These are phyloP conservation scores for Alviniconcha marisindica DNA, from an alignment of 1,140 invertebrate species.

Conservation along the genomic window DNA sequence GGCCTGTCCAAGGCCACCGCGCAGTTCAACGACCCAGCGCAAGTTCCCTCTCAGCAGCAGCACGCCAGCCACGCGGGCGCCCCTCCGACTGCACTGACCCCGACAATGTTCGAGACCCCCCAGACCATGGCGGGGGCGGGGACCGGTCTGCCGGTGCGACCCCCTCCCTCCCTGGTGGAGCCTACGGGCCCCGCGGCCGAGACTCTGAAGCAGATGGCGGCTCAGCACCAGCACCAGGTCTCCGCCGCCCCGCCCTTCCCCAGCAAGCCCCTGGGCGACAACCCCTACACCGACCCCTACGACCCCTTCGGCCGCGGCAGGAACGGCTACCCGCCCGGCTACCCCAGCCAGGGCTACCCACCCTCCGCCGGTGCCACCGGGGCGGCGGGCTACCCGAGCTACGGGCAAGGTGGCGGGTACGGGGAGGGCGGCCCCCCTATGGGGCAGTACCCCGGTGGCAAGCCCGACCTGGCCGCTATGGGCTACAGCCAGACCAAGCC, in stretches of 20 bases:
- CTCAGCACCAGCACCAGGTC: slow-evolving; percentile 94
- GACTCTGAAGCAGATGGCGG: slow-evolving; percentile 96
- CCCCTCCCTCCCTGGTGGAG: slow-evolving; percentile 45
- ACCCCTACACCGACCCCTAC: slow-evolving; percentile 46
- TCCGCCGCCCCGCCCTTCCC: slow-evolving; percentile 73
- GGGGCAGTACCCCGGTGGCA: slow-evolving; percentile 32
- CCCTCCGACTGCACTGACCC: slow-evolving; percentile 42
- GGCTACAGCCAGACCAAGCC: slow-evolving; percentile 70
- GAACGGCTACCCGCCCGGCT: slow-evolving; percentile 39
- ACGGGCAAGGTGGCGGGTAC: slow-evolving; percentile 26
- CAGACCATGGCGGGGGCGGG: slow-evolving; percentile 32
- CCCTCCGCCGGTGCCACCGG: slow-evolving; percentile 18
- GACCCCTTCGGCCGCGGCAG: slow-evolving; percentile 29
- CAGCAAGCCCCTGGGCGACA: slow-evolving; percentile 71
- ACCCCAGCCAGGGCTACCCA: slow-evolving; percentile 41
- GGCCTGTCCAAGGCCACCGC: slow-evolving; percentile 59
- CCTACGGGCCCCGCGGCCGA: slow-evolving; percentile 88
- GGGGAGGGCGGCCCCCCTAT: slow-evolving; percentile 17
- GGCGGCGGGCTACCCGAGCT: slow-evolving; percentile 13
- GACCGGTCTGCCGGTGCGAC: slow-evolving; percentile 50
- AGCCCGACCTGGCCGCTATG: slow-evolving; percentile 48
- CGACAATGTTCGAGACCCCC: slow-evolving; percentile 48
- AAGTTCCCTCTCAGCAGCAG: slow-evolving; percentile 30
- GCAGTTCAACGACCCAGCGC: slow-evolving; percentile 43
- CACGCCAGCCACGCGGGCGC: slow-evolving; percentile 13